Evolutionary conservation across 1,140 invertebrate species (phyloP), one percentile per base, ranked within the genome.

Genomic region (Nylanderia fulva): DNA sequence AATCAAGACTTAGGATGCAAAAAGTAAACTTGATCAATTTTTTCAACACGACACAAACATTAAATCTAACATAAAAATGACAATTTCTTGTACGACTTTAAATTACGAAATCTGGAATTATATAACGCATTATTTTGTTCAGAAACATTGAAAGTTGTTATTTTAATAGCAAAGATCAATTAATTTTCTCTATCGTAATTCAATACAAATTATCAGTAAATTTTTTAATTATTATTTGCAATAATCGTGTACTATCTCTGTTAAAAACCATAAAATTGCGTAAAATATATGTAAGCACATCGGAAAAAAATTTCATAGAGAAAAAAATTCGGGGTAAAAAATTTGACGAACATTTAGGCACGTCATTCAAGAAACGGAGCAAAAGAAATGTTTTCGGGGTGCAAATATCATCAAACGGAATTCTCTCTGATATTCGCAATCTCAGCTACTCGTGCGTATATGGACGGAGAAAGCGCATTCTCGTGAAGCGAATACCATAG

Each of bases 391-490:
- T 42, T 39, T 24, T 15, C 18, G 48, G 29, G 52, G 39, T 58
- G 21, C 45, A 52, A 21, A 13, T 33, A 42, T 15, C 36, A 36
- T 56, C 52, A 8, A n/a, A 8, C 36, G 52, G 33, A 36, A 71
- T 71, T 58, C 66, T 42, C 39, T 48, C 45, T 58, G 64, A 72
- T 72, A 72, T 36, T 82, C 36, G 52, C 66, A 52, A 82, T 71
- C 76, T 45, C 76, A 79, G n/a, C 77, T 60, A 63, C n/a, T 39
- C 52, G 66, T 48, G 77, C 54, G 36, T 71, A 36, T 82, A 42
- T 58, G 77, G 66, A 82, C 77, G 77, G 66, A 80, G 64, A 64
- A 71, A 80, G 77, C 77, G 64, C 77, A 42, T 80, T 80, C 52
- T 72, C 66, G 39, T 39, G 77, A 42, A 80, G 52, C 77, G 66